These are phyloP conservation scores for Microtus ochrogaster DNA, from an alignment of 2,113 vertebrate genomes.

Conservation along the genomic window DNA sequence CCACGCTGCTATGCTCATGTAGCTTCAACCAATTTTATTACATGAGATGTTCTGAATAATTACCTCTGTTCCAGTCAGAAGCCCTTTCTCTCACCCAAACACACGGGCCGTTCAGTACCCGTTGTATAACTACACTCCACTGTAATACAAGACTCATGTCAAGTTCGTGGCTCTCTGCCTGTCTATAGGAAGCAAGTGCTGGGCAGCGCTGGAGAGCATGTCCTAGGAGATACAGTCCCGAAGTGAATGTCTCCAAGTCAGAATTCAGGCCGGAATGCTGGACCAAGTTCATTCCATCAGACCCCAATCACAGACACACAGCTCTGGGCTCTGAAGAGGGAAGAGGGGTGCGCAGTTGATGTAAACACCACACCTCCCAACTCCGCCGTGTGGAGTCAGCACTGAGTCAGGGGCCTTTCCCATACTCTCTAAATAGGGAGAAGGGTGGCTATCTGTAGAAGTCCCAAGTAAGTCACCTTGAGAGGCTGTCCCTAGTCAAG, in stretches of 20 bases:
- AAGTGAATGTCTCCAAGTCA: background rate
- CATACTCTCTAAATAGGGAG: background rate
- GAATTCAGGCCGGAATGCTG: slow-evolving; percentile 35
- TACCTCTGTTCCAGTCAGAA: background rate
- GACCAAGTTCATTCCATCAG: background rate
- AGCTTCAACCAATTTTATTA: slow-evolving; percentile 39
- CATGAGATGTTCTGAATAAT: slow-evolving; percentile 47
- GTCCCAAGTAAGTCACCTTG: background rate
- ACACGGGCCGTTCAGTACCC: background rate
- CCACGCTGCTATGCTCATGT: background rate
- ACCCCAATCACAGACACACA: background rate
- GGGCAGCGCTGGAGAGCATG: background rate
- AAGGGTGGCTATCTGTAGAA: accelerated
- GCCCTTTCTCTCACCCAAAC: slow-evolving; percentile 12
- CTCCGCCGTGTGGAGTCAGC: background rate
- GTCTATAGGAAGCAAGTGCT: background rate
- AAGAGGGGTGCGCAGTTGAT: background rate
- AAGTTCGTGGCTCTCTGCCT: background rate
- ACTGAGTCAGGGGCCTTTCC: background rate
- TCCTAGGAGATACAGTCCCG: background rate
- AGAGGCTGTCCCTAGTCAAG: background rate
- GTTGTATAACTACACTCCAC: background rate
- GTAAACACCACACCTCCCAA: background rate
- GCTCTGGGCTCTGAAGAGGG: background rate
- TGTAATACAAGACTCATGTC: background rate